Conservation (phyloP, 1,140 invertebrate genomes). For the Drosophila athabasca region DNA sequence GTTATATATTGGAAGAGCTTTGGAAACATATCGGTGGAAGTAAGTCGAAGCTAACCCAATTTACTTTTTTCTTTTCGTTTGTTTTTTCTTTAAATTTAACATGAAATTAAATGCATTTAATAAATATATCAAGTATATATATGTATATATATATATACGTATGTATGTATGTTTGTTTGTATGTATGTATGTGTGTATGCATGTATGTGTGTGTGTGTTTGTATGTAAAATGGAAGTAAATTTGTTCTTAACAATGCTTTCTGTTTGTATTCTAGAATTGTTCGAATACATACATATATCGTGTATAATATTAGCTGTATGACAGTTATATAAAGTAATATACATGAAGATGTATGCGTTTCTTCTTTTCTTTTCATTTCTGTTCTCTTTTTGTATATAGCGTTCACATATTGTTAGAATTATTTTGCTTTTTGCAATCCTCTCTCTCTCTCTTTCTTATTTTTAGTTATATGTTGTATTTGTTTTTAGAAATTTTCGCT, state of each 20-base stretch:
- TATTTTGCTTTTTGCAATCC: constrained; percentile 55
- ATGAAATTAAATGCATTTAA: constrained; percentile 81
- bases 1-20: constrained; percentile 78
- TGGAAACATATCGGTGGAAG: constrained; percentile 81
- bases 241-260: constrained; percentile 79
- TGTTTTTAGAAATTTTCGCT: constrained; percentile 35
- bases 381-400: constrained; percentile 43
- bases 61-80: constrained; percentile 40
- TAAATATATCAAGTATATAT: constrained; percentile 56
- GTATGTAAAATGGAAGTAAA: constrained; percentile 76
- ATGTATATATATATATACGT: constrained; percentile 42
- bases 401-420: constrained; percentile 63
- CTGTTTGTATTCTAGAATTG: constrained; percentile 56
- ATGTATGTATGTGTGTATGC: constrained; percentile 30
- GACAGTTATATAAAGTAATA: constrained; percentile 70
- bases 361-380: constrained; percentile 7
- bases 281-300: constrained; percentile 54
- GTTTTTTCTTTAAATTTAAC: constrained; percentile 62
- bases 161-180: constrained; percentile 11
- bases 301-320: constrained; percentile 72
- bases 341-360: constrained; percentile 37
- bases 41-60: constrained; percentile 73
- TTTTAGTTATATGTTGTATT: constrained; percentile 4
- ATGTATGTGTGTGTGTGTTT: not conserved
- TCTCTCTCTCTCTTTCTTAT: constrained; percentile 11